Percentiles rank a stretch among this genome's conserved stretches.
phyloP scores from a whole-genome alignment of 2,888 invertebrate species.

The Dynastes maya region DNA sequence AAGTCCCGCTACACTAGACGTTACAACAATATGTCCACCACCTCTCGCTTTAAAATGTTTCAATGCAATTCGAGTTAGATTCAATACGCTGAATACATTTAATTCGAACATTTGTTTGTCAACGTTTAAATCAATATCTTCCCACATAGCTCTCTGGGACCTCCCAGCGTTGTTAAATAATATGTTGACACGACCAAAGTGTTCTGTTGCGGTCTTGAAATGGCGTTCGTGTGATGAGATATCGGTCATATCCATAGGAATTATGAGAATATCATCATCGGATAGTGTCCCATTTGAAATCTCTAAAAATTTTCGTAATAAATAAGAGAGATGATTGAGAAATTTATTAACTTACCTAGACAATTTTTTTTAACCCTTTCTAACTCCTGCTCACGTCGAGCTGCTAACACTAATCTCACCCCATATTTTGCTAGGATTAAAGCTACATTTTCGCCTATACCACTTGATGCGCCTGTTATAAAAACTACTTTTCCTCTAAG shows the following conservation, averaged over 20 bases:
- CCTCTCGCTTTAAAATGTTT: conserved; percentile 76
- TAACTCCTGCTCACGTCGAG: conserved; percentile 76
- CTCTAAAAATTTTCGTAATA: conserved; percentile 60
- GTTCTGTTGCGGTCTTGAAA: conserved; percentile 76
- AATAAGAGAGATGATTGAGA: conserved; percentile 50
- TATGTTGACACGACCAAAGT: conserved; percentile 83
- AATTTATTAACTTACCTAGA: conserved; percentile 67
- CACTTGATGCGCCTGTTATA: conserved; percentile 88
- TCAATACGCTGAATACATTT: conserved; percentile 82
- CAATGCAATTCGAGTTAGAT: conserved; percentile 80
- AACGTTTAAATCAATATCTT: conserved; percentile 78
- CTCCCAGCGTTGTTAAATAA: conserved; percentile 87
- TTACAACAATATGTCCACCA: conserved; percentile 82
- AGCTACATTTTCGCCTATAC: conserved; percentile 84
- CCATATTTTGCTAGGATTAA: conserved; percentile 78
- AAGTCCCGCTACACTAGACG: conserved; percentile 84
- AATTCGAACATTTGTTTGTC: conserved; percentile 83
- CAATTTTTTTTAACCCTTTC: conserved; percentile 78
- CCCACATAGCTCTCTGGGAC: conserved; percentile 83
- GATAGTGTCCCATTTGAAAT: conserved; percentile 69
- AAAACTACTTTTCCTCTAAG: conserved; percentile 79
- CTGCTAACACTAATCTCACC: conserved; percentile 79
- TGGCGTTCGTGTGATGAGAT: conserved; percentile 75
- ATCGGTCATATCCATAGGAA: conserved; percentile 80
- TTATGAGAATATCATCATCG: conserved; percentile 77